These are phyloP conservation scores for Entomyzon cyanotis DNA, from an alignment of 2,113 vertebrate genomes.

Conservation along the genomic window DNA sequence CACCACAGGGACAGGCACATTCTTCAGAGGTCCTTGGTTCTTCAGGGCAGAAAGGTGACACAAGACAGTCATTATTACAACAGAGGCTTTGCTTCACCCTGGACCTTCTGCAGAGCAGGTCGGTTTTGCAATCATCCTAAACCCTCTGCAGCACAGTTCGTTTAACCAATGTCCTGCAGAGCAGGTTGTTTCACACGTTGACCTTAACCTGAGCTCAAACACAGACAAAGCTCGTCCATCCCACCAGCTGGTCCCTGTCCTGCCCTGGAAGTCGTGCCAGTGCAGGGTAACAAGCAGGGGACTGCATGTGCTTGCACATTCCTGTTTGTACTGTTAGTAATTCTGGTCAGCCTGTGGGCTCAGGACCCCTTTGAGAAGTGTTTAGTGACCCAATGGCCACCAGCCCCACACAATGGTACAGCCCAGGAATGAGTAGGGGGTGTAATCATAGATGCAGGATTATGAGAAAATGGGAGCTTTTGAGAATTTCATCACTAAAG, in stretches of 20 bases:
- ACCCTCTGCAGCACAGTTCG: not conserved
- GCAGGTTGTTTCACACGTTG: not conserved
- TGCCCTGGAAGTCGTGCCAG: not conserved
- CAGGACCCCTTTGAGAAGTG: not conserved
- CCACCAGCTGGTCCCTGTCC: not conserved
- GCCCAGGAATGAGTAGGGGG: not conserved
- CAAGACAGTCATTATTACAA: accelerated
- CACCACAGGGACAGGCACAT: not conserved
- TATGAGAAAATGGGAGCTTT: not conserved
- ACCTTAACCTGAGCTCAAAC: not conserved
- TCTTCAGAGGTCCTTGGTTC: not conserved
- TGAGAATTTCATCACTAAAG: not conserved
- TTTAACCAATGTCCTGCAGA: not conserved
- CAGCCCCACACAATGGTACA: not conserved
- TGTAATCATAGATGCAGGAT: too few species aligned
- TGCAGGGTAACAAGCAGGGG: not conserved
- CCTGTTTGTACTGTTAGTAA: not conserved
- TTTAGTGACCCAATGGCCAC: not conserved
- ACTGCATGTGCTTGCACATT: not conserved
- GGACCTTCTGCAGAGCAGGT: not conserved
- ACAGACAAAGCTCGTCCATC: accelerated
- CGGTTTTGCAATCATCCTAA: not conserved
- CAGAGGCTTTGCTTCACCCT: not conserved
- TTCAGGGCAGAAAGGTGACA: not conserved
- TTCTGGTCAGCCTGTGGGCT: not conserved